A percentile compares a stretch with the other conserved stretches of the same genome.
These are phyloP conservation scores for Leucoraja erinaceus DNA, from an alignment of 2,113 vertebrate species.

Conservation along the genomic window DNA sequence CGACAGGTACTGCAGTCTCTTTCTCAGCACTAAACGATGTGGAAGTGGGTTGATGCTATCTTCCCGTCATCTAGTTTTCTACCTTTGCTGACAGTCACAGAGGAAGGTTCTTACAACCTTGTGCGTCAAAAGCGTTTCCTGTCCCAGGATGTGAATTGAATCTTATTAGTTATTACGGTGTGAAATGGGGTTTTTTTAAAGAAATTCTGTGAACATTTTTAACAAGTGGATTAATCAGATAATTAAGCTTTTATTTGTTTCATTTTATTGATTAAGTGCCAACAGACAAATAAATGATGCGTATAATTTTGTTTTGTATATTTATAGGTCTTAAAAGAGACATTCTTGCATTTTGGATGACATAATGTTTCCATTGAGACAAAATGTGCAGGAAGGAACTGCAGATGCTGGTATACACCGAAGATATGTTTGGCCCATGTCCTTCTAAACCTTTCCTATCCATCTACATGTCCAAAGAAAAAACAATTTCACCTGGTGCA, in stretches of 20 bases:
- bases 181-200: not conserved
- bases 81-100: not conserved
- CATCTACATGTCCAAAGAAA: not conserved
- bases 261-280: not conserved
- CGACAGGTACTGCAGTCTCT: not conserved
- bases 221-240: not conserved
- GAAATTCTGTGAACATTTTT: not conserved
- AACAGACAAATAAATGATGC: not conserved
- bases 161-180: not conserved
- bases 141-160: not conserved
- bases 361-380: not conserved
- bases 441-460: too few relatives aligned
- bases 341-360: not conserved
- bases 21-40: not conserved
- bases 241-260: not conserved
- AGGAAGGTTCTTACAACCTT: not conserved
- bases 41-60: not conserved
- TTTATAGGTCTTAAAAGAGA: not conserved
- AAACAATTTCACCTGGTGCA: conserved; percentile 16
- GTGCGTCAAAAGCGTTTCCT: not conserved
- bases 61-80: conserved; percentile 7
- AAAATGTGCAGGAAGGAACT: not conserved
- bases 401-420: too few relatives aligned
- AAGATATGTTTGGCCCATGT: too few relatives aligned
- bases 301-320: not conserved